A percentile compares a stretch with the other conserved stretches of the same genome.
phyloP scores from a whole-genome alignment of 2,888 invertebrate species.

The Syrphus vitripennis region DNA sequence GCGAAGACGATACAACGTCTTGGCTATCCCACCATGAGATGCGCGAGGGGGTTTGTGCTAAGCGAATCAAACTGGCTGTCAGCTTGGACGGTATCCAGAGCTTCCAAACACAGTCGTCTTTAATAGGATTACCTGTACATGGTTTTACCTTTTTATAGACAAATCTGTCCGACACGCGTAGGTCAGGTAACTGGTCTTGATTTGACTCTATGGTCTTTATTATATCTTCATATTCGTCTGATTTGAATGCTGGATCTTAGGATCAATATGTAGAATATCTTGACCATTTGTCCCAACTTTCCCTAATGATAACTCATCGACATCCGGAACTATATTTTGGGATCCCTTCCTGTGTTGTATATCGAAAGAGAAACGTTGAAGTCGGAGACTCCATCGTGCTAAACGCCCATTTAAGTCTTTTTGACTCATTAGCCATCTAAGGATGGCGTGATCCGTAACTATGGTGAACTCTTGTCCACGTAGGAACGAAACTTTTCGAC shows the following conservation, averaged over 20 bases:
- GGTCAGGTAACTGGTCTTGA: not conserved
- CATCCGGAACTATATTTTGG: not conserved
- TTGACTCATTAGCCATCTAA: constrained; percentile 9
- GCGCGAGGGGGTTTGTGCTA: no score
- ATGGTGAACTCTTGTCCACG: constrained; percentile 39
- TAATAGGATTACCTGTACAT: not conserved
- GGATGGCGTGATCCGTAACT: constrained; percentile 5
- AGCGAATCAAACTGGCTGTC: no score
- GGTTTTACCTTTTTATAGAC: not conserved
- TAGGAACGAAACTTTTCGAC: constrained; percentile 43
- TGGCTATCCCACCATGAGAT: no score
- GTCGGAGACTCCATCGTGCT: constrained; percentile 8
- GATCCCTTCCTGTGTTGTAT: not conserved
- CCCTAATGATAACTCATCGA: not conserved
- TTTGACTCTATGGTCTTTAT: not conserved
- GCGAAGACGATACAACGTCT: no score
- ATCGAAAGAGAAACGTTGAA: constrained; percentile 17
- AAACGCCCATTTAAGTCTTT: constrained; percentile 6
- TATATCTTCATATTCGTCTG: not conserved
- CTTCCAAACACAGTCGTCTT: not conserved
- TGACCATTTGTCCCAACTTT: not conserved
- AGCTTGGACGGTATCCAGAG: no score
- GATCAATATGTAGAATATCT: not conserved
- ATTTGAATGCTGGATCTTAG: not conserved
- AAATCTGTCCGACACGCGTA: not conserved